These are phyloP conservation scores for Ceratotherium simum DNA, from an alignment of 2,113 vertebrate genomes.

Conservation along the genomic window DNA sequence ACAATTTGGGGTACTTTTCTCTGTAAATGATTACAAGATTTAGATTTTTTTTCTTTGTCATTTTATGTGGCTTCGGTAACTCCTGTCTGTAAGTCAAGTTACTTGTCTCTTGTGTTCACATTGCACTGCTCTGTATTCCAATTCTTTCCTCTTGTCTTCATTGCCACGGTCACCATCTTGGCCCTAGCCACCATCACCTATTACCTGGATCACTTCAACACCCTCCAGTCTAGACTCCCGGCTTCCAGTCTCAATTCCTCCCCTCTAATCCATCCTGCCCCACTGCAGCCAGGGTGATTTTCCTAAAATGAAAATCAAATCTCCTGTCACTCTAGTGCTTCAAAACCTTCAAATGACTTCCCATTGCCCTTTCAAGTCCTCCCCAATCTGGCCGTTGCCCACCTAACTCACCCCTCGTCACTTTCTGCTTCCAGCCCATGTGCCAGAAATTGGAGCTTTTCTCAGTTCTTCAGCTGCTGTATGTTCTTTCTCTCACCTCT, in stretches of 20 bases:
- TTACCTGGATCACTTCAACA: neutral
- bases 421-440: neutral
- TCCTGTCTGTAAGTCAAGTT: neutral
- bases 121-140: neutral
- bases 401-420: neutral
- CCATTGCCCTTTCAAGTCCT: too few relatives aligned
- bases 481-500: neutral
- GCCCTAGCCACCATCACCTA: neutral
- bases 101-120: neutral
- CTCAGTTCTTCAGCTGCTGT: neutral
- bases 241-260: neutral
- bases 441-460: neutral
- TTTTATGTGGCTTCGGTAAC: neutral
- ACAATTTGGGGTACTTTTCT: neutral
- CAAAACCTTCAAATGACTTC: neutral
- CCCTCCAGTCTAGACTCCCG: neutral
- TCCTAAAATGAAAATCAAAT: neutral
- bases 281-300: neutral
- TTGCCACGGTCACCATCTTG: neutral
- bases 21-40: neutral
- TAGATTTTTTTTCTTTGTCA: neutral
- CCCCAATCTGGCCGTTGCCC: fast-evolving
- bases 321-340: neutral
- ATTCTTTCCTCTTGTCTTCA: neutral
- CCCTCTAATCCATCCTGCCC: neutral